Evolutionary conservation across 2,113 vertebrate species (phyloP).

Genomic region (Tinamus guttatus): DNA sequence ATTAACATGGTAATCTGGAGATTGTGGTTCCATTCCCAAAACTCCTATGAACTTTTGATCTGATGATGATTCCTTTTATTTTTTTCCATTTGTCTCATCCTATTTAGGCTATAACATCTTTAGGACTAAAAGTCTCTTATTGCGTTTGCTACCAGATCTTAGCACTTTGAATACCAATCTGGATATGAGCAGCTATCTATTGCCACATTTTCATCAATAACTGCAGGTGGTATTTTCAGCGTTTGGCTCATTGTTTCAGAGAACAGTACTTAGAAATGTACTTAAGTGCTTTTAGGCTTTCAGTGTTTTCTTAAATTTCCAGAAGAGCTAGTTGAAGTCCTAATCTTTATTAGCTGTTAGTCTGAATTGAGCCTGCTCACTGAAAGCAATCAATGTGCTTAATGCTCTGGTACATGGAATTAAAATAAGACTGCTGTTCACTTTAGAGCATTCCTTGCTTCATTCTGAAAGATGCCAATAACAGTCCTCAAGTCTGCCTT

Average conservation of each 20-base stretch:
- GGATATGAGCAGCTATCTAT: neutral
- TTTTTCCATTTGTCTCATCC: neutral
- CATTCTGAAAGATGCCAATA: constrained; percentile 20
- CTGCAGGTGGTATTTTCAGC: neutral
- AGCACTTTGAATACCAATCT: neutral
- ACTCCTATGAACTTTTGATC: neutral
- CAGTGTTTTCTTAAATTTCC: constrained; percentile 23
- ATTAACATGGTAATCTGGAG: neutral
- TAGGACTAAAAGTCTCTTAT: neutral
- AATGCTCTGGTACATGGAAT: constrained; percentile 39
- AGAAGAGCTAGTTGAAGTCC: neutral
- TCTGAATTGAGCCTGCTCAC: constrained; percentile 30
- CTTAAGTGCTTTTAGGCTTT: neutral
- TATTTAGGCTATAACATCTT: neutral
- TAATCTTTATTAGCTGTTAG: constrained; percentile 52
- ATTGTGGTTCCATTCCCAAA: neutral
- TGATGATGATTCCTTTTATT: neutral
- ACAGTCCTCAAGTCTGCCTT: constrained; percentile 1
- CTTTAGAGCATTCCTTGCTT: constrained; percentile 9
- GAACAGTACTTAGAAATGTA: neutral
- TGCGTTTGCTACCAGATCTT: neutral
- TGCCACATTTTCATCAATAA: neutral
- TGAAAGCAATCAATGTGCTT: constrained; percentile 35
- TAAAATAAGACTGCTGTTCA: constrained; percentile 51
- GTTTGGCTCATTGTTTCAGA: constrained; percentile 1